These are phyloP conservation scores for Parauchenoglanis punctatus DNA, from an alignment of 2,797 vertebrate genomes.

Conservation along the genomic window DNA sequence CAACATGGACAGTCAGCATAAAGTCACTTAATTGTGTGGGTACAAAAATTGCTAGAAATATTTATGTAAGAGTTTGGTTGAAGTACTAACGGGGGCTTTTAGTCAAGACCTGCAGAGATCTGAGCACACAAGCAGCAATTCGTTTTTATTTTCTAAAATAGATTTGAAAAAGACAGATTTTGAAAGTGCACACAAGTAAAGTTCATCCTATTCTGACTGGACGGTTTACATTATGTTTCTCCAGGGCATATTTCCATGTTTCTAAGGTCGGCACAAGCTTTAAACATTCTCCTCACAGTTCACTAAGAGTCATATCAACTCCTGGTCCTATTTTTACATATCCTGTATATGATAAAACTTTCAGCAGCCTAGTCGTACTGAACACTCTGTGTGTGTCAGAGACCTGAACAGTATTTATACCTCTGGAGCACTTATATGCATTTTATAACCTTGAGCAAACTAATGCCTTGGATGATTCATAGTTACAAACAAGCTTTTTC, in stretches of 20 bases:
- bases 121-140: background rate
- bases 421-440: background rate
- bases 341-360: background rate
- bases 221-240: background rate
- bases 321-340: conserved; percentile 5
- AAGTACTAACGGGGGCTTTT: background rate
- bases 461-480: conserved; percentile 9
- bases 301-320: background rate
- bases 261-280: background rate
- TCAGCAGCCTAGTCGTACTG: background rate
- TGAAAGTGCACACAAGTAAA: background rate
- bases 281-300: background rate
- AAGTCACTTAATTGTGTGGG: background rate
- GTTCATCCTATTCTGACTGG: background rate
- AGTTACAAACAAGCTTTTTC: conserved; percentile 6
- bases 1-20: background rate
- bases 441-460: conserved; percentile 13
- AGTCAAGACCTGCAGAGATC: background rate
- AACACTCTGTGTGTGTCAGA: background rate
- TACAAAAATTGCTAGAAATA: background rate
- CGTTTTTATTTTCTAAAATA: background rate
- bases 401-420: background rate
- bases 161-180: background rate
- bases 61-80: background rate
- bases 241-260: background rate